Evolutionary conservation across 1,140 invertebrate genomes (phyloP).

Genomic region (Atta texana): DNA sequence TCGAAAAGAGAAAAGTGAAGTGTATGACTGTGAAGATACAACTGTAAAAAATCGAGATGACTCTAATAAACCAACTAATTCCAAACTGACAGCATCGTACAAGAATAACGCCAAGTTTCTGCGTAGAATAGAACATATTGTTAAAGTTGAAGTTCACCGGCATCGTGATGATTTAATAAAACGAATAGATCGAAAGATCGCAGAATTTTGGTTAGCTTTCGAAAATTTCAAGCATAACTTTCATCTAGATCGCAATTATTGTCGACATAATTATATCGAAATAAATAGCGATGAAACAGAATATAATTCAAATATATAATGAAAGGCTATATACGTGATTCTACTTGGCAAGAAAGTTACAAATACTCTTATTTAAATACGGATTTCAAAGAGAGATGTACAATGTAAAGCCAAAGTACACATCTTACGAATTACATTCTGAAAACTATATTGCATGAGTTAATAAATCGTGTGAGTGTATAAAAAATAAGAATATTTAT

Average conservation of each 20-base stretch:
- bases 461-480: not conserved
- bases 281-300: constrained; percentile 24
- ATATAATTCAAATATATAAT: not conserved
- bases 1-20: not conserved
- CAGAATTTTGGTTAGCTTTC: constrained; percentile 62
- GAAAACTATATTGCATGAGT: not conserved
- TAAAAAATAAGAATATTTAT: not conserved
- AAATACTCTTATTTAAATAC: constrained; percentile 5
- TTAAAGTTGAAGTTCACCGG: constrained; percentile 60
- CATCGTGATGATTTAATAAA: constrained; percentile 53
- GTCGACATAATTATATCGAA: not conserved
- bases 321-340: not conserved
- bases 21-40: not conserved
- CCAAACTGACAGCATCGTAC: not conserved
- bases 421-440: not conserved
- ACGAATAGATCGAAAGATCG: constrained; percentile 55
- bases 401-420: not conserved
- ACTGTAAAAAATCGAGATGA: not conserved
- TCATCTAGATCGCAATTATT: constrained; percentile 47
- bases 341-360: not conserved
- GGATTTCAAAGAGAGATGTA: not conserved
- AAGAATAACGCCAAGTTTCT: constrained; percentile 52
- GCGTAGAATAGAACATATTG: constrained; percentile 46
- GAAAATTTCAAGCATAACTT: constrained; percentile 68
- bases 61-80: constrained; percentile 7